Evolutionary conservation across 2,888 invertebrate genomes (phyloP).

Genomic region (Nysson spinosus): DNA sequence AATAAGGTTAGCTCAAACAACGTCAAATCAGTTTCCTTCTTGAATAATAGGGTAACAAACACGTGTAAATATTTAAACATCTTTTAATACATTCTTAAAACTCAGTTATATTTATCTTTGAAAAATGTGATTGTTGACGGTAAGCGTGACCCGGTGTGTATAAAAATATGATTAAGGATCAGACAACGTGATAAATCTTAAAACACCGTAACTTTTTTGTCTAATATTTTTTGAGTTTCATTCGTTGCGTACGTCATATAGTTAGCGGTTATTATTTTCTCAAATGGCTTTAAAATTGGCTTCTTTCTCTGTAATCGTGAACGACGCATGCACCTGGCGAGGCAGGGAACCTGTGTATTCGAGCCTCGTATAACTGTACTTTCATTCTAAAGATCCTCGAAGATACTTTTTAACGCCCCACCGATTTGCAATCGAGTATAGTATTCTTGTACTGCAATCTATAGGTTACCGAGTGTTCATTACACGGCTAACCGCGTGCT

Average conservation of each 20-base stretch:
- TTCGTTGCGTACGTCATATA: conserved; percentile 1
- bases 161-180: no score
- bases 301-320: conserved; percentile 28
- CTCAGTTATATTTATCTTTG: no score
- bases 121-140: no score
- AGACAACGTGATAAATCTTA: no score
- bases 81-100: not conserved
- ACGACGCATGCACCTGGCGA: conserved; percentile 34
- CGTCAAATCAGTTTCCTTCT: not conserved
- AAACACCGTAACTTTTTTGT: conserved; percentile 6
- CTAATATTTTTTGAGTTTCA: not conserved
- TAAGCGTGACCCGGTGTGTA: no score
- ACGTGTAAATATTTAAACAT: not conserved
- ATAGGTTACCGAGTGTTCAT: conserved; percentile 37
- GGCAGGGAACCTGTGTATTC: conserved; percentile 27
- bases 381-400: conserved; percentile 47
- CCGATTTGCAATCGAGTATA: conserved; percentile 52
- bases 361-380: conserved; percentile 53
- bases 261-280: conserved; percentile 16
- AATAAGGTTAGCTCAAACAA: not conserved
- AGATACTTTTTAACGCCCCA: conserved; percentile 59
- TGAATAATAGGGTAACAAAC: no score
- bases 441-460: conserved; percentile 27
- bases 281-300: conserved; percentile 9
- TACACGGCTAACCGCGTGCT: conserved; percentile 38